Evolutionary conservation across 2,888 invertebrate species (phyloP), one percentile per base, ranked within the genome.

Genomic region (Dioctria rufipes): DNA sequence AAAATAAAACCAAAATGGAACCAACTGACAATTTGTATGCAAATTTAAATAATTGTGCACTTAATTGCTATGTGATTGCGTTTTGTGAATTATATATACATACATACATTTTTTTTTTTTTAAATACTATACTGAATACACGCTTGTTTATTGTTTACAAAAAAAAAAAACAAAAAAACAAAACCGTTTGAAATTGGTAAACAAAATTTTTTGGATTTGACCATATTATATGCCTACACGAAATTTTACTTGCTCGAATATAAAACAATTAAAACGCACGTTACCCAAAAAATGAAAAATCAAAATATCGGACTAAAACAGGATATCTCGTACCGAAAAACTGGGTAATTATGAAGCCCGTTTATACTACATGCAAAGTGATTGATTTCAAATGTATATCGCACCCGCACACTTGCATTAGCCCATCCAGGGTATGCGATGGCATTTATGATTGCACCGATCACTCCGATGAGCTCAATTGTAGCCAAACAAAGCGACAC

Each of bases 381-480:
- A 86, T 84, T 81, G 89, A 89, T 84, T 89, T 89, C 83, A 88
- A 88, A 82, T 89, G 89, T 84, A 87, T 87, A 78, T 89, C 88
- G 63, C 88, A 88, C 85, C 88, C 88, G 69, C 88, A 88, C 82
- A 88, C 88, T 49, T 89, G 89, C 84, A 85, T 89, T 81, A 85
- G 86, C 83, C 84, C 86, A 46, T 86, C 83, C 69, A 86, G 87
- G 86, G 88, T 89, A 65, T 94, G 94, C 87, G 91, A 94, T 85
- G 89, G 89, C 51, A 85, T 86, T 54, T 82, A 84, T 25, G 92
- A 92, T 84, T 92, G 92, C 86, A 90, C 90, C 82, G 91, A 91
- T 84, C 91, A 91, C 11, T 93, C 93, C 83, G 94, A 94, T 84
- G 94, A 94, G 85, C 88, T 89, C 13, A 90, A 90, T 84, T 94